These are phyloP conservation scores for Brachionus manjavacas DNA, from an alignment of 1,140 invertebrate genomes.

Conservation along the genomic window DNA sequence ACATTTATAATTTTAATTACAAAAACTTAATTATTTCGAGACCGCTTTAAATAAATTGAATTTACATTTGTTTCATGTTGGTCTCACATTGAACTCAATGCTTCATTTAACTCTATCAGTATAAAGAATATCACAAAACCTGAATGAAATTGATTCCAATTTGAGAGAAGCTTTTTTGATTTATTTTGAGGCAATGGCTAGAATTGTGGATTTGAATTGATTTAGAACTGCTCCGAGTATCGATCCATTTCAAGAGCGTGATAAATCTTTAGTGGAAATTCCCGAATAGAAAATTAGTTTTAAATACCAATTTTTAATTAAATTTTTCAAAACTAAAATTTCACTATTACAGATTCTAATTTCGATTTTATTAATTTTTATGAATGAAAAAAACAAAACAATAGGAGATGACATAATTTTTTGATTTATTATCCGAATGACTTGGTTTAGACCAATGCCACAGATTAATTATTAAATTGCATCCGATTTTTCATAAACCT, in stretches of 20 bases:
- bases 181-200: background rate
- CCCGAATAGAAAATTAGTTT: background rate
- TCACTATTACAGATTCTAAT: background rate
- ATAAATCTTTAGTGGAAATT: background rate
- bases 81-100: background rate
- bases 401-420: background rate
- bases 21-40: background rate
- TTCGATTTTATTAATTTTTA: background rate
- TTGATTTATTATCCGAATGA: background rate
- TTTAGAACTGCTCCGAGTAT: background rate
- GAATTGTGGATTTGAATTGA: background rate
- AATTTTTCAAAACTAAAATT: background rate
- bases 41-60: background rate
- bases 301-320: background rate
- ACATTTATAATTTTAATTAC: background rate
- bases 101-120: background rate
- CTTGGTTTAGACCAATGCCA: background rate
- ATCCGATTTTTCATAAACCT: background rate
- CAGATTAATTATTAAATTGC: background rate
- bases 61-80: background rate
- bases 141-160: background rate
- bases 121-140: background rate
- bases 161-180: background rate
- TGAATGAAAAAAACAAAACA: background rate
- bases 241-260: background rate